phyloP scores from a whole-genome alignment of 2,113 vertebrate genomes.

The Odocoileus virginianus region DNA sequence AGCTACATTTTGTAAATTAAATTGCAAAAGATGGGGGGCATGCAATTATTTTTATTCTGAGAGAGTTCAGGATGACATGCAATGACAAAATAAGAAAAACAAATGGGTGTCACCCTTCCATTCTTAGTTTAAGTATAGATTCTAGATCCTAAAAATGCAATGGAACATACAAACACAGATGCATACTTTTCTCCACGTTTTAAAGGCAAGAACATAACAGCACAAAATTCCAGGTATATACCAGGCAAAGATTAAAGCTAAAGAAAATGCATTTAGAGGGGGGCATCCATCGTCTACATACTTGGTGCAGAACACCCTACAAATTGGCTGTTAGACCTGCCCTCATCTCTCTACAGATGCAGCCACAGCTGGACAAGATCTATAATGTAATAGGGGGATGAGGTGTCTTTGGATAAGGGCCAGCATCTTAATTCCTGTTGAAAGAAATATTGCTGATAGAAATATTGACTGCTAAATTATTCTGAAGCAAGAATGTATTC shows the following conservation, averaged over 20 bases:
- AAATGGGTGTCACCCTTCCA: neutral
- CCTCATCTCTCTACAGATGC: slow-evolving; percentile 39
- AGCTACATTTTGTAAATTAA: neutral
- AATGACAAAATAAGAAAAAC: slow-evolving; percentile 12
- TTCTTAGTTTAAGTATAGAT: neutral
- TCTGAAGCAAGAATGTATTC: neutral
- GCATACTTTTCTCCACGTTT: neutral
- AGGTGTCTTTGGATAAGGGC: slow-evolving; percentile 66
- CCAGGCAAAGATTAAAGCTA: slow-evolving; percentile 39
- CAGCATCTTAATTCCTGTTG: slow-evolving; percentile 60
- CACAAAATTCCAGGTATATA: neutral
- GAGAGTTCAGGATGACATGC: neutral
- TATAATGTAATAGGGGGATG: slow-evolving; percentile 54
- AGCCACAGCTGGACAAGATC: slow-evolving; percentile 50
- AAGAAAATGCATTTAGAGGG: neutral
- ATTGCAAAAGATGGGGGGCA: neutral
- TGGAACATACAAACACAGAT: neutral
- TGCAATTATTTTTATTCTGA: neutral
- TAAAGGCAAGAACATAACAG: neutral
- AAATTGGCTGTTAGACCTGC: slow-evolving; percentile 37
- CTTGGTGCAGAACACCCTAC: neutral
- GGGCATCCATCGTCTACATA: neutral
- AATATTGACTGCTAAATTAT: slow-evolving; percentile 64
- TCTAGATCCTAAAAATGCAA: slow-evolving; percentile 27
- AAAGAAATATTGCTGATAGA: slow-evolving; percentile 66